Evolutionary conservation across 2,888 invertebrate genomes (phyloP).

Genomic region (Apamea epomidion): DNA sequence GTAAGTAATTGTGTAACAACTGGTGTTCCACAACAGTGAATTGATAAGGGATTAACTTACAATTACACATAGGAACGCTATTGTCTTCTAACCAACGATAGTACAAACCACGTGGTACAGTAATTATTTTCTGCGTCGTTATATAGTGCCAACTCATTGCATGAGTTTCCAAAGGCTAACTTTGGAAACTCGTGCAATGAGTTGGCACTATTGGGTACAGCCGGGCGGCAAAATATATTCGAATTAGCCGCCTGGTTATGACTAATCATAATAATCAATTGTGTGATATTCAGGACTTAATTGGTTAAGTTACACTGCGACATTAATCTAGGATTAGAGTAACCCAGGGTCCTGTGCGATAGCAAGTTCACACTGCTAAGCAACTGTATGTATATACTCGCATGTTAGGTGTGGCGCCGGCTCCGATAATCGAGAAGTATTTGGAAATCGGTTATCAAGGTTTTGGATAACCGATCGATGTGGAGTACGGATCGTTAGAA

Average conservation of each 20-base stretch:
- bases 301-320: not conserved
- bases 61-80: not conserved
- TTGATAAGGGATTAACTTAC: not conserved
- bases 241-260: not conserved
- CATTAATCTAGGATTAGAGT: not conserved
- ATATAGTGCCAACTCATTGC: too few relatives aligned
- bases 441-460: too few relatives aligned
- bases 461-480: too few relatives aligned
- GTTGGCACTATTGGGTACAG: not conserved
- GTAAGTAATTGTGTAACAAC: constrained; percentile 8
- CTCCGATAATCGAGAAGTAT: too few relatives aligned
- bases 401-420: not conserved
- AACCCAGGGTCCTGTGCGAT: not conserved
- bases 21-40: not conserved
- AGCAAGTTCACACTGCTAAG: not conserved
- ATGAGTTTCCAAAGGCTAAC: too few relatives aligned
- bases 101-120: not conserved
- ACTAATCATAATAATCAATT: not conserved
- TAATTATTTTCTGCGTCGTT: not conserved
- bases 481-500: too few relatives aligned
- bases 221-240: not conserved
- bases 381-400: not conserved
- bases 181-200: not conserved
- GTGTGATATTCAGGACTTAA: not conserved
- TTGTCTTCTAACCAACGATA: not conserved